These are phyloP conservation scores for Fabriciana adippe DNA, from an alignment of 2,888 invertebrate genomes.

Conservation along the genomic window DNA sequence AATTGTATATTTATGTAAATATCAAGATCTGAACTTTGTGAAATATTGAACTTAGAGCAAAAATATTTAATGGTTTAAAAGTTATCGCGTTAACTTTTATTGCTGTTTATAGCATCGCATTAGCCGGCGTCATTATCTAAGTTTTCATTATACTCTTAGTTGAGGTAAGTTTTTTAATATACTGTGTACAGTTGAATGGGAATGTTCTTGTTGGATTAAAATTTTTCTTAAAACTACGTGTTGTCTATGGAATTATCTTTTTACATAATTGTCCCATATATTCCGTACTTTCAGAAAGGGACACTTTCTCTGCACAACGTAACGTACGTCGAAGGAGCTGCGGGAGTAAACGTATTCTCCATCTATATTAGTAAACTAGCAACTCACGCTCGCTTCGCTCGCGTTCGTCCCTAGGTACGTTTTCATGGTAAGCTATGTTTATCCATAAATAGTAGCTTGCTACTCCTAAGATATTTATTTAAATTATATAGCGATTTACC, in stretches of 20 bases:
- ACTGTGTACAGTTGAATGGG: constrained; percentile 9
- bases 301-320: too few relatives aligned
- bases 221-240: background rate
- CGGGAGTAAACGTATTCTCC: too few relatives aligned
- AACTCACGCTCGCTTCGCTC: too few relatives aligned
- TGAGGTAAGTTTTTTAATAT: constrained; percentile 11
- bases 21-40: background rate
- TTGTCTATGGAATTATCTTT: background rate
- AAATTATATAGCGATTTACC: too few relatives aligned
- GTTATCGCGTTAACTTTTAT: constrained; percentile 4
- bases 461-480: too few relatives aligned
- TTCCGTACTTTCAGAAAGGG: too few relatives aligned
- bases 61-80: constrained; percentile 13
- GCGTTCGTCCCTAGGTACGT: too few relatives aligned
- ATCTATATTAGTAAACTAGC: too few relatives aligned
- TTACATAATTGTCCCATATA: too few relatives aligned
- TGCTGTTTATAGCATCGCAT: constrained; percentile 20
- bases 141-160: constrained; percentile 9
- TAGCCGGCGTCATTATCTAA: constrained; percentile 15
- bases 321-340: too few relatives aligned
- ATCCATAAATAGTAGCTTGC: too few relatives aligned
- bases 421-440: too few relatives aligned
- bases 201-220: background rate
- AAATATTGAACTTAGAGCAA: background rate
- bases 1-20: constrained; percentile 2